Base-by-base conservation (phyloP, 2,113 vertebrate genomes). In the Cochlearius cochlearius region DNA sequence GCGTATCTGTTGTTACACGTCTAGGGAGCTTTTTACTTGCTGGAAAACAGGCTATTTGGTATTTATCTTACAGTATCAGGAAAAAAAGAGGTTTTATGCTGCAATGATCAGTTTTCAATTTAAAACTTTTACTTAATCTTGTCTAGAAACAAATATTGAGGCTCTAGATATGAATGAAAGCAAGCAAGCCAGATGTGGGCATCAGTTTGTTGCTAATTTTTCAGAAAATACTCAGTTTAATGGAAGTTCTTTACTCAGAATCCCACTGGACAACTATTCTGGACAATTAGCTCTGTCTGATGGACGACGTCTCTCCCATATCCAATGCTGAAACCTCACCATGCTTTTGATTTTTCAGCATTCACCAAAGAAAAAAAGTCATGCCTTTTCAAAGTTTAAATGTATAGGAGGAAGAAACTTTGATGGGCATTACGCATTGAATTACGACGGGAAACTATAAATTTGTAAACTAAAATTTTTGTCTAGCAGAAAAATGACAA, bases 141-240 rank as follows among this genome's bases (percentile, higher is more conserved):
- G 50, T 49, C 71, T 88, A 63, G 77, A 94, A 96, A 92, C 43
- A 92, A 82, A 77, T 63, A 78, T 45, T 69, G 62, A 94, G 49
- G 92, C 82, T 97, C 86, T 92, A 95, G 53, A 72, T 92, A 76
- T 34, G 94, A 93, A 93, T 60, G 23, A 75, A 94, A 92, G 63
- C 72, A 82, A 92, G 95, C 5, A 63, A 47, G 29, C 12, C 74
- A 94, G 34, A 55, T 55, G 74, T 52, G 23, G 63, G 38, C 72
- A 80, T 22, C 64, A 75, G 45, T 74, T 86, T 86, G 43, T 53
- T 66, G 30, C 5, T 84, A 53, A 34, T 17, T 67, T 34, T 58
- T 20, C n/a, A 52, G 41, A 62, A 84, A 94, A 93, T 62, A 52
- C 5, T 75, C 72, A 32, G 11, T 68, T 92, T 84, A 84, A 77